These are phyloP conservation scores for Todiramphus saurophagus DNA, from an alignment of 2,113 vertebrate species.

Conservation along the genomic window DNA sequence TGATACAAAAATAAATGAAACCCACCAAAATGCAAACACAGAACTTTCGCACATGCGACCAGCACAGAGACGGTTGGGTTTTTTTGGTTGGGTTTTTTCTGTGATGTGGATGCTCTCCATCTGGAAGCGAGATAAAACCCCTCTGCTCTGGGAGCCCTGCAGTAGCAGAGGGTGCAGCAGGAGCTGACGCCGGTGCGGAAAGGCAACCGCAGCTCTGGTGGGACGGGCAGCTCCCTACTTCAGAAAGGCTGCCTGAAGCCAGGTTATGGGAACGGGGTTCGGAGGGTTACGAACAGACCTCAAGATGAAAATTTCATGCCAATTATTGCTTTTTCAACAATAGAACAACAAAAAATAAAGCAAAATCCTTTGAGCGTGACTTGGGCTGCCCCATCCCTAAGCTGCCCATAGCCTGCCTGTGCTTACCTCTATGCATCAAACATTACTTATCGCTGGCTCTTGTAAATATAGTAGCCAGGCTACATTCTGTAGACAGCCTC, in stretches of 20 bases:
- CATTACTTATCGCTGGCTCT: background rate
- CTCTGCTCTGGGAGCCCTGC: background rate
- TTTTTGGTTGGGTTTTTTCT: too few relatives aligned
- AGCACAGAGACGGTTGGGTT: background rate
- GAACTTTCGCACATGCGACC: background rate
- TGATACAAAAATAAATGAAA: background rate
- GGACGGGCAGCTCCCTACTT: background rate
- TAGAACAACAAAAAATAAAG: background rate
- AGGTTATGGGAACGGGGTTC: background rate
- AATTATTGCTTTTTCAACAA: background rate
- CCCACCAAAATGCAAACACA: background rate
- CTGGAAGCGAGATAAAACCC: background rate
- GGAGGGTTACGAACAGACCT: background rate
- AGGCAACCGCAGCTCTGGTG: background rate
- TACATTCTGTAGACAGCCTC: background rate
- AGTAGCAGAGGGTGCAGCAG: background rate
- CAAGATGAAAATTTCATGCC: background rate
- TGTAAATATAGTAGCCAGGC: background rate
- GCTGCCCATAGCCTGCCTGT: fast-evolving
- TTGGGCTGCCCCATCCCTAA: background rate
- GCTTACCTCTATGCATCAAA: background rate
- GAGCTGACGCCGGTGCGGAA: background rate
- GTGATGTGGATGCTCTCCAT: fast-evolving
- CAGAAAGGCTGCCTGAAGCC: background rate
- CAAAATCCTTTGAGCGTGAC: fast-evolving